Evolutionary conservation across 1,140 invertebrate species (phyloP).

Genomic region (Platorchestia sp.): DNA sequence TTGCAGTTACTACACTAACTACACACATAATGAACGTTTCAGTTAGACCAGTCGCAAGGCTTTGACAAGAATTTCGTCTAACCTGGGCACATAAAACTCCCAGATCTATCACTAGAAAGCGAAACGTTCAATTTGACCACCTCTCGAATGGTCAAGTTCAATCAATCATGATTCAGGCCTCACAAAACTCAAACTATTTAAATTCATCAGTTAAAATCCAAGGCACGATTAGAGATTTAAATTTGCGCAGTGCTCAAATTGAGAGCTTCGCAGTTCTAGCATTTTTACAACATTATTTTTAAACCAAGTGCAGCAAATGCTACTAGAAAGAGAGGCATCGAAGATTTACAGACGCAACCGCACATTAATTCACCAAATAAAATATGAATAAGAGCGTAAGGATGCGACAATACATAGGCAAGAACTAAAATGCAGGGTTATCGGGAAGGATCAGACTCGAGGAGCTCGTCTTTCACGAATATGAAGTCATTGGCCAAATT

Average conservation of each 20-base stretch:
- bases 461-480: conserved; percentile 70
- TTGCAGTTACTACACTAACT: neutral
- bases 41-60: neutral
- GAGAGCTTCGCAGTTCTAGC: neutral
- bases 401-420: neutral
- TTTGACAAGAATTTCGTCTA: neutral
- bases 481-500: conserved; percentile 73
- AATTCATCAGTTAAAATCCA: neutral
- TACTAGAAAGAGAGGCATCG: neutral
- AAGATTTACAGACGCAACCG: neutral
- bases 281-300: neutral
- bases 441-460: neutral
- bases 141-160: neutral
- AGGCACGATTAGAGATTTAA: neutral
- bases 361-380: neutral
- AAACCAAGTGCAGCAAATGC: neutral
- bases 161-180: neutral
- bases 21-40: neutral
- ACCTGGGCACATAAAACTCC: neutral
- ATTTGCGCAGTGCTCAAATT: neutral
- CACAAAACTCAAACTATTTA: neutral
- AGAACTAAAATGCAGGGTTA: neutral
- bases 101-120: neutral
- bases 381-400: neutral
- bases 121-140: neutral